Conservation (phyloP, 2,888 invertebrate species). For the Philaethria dido region DNA sequence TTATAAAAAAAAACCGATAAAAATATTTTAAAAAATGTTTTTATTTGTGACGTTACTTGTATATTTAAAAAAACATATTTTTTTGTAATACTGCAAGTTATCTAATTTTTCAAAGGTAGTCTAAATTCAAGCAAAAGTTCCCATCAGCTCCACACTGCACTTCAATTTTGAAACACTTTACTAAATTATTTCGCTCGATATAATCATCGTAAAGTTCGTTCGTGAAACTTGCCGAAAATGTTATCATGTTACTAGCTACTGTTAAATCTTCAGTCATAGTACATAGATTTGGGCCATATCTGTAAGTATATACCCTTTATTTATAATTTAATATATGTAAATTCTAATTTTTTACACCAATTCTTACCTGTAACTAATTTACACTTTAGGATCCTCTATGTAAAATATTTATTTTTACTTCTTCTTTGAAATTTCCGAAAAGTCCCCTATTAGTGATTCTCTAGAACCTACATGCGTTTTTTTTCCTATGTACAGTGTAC, state of each 20-base stretch:
- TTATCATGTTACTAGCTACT: neutral
- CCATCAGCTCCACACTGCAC: neutral
- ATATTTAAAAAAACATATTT: neutral
- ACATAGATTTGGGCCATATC: neutral
- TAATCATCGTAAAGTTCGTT: conserved; percentile 2
- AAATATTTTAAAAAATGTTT: too few relatives aligned
- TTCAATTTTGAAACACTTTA: conserved; percentile 12
- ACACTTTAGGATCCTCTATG: too few relatives aligned
- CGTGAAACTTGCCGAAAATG: neutral
- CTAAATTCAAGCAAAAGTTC: neutral
- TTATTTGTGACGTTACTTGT: too few relatives aligned
- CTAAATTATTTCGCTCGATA: conserved; percentile 12
- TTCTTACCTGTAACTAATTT: too few relatives aligned
- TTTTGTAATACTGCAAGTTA: neutral
- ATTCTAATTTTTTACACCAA: too few relatives aligned
- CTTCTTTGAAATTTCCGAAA: too few relatives aligned
- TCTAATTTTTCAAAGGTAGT: neutral
- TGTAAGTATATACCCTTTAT: neutral
- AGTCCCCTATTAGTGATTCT: too few relatives aligned
- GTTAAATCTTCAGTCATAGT: neutral
- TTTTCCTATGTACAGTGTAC: too few relatives aligned
- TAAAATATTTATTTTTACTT: too few relatives aligned
- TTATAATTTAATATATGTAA: too few relatives aligned
- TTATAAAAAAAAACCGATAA: too few relatives aligned
- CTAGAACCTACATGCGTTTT: too few relatives aligned